These are phyloP conservation scores for Leptinotarsa texana DNA, from an alignment of 1,140 invertebrate genomes.

Conservation along the genomic window DNA sequence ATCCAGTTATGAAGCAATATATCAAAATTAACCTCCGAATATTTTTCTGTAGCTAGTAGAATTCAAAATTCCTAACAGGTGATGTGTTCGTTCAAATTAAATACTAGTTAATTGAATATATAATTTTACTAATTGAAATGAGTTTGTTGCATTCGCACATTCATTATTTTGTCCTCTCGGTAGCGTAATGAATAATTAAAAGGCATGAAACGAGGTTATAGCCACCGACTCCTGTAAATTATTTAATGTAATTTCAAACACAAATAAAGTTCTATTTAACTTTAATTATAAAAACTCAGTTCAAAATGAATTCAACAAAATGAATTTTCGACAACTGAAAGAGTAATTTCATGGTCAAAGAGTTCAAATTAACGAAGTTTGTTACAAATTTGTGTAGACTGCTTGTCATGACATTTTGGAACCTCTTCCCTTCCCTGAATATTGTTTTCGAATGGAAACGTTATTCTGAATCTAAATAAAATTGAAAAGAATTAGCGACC, in stretches of 20 bases:
- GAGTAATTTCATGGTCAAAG: constrained; percentile 34
- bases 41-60: neutral
- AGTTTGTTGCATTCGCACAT: constrained; percentile 22
- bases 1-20: too few relatives aligned
- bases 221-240: constrained; percentile 30
- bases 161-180: constrained; percentile 27
- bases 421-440: too few relatives aligned
- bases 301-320: constrained; percentile 31
- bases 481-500: too few relatives aligned
- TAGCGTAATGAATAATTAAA: constrained; percentile 29
- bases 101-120: neutral
- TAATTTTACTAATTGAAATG: constrained; percentile 23
- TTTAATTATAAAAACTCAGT: constrained; percentile 36
- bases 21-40: too few relatives aligned
- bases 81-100: neutral
- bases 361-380: neutral
- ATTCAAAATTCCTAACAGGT: neutral
- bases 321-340: constrained; percentile 31
- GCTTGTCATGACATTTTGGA: too few relatives aligned
- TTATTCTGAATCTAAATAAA: too few relatives aligned
- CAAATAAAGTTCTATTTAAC: constrained; percentile 38
- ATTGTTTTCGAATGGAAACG: too few relatives aligned
- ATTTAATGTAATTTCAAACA: constrained; percentile 40
- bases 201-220: constrained; percentile 27
- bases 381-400: too few relatives aligned